phyloP scores from a whole-genome alignment of 2,113 vertebrate genomes.

The Pollachius pollachius region DNA sequence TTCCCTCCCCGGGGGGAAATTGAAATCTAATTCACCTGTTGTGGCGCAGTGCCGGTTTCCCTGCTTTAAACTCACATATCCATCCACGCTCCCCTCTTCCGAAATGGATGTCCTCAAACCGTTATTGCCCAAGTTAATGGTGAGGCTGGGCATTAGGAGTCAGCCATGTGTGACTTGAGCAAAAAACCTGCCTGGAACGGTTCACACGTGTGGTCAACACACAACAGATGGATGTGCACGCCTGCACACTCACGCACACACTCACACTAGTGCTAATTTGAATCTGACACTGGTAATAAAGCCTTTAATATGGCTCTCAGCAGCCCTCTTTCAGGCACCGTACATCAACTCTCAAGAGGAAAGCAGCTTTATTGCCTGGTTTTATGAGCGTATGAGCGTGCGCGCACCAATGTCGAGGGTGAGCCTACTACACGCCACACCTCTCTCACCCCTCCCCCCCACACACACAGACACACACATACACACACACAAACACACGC shows the following conservation, averaged over 20 bases:
- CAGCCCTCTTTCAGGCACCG: conserved; percentile 36
- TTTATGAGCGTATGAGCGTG: conserved; percentile 39
- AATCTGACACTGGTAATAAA: conserved; percentile 59
- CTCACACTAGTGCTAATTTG: conserved; percentile 48
- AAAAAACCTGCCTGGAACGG: conserved; percentile 10
- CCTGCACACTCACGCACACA: not conserved
- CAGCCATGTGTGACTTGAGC: conserved; percentile 5
- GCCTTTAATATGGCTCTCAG: conserved; percentile 51
- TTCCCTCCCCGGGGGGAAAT: not conserved
- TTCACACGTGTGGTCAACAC: not conserved
- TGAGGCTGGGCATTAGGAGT: not conserved
- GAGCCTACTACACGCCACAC: not conserved
- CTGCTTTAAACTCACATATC: not conserved
- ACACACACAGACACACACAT: too few species aligned
- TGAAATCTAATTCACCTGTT: not conserved
- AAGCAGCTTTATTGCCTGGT: conserved; percentile 50
- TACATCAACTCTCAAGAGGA: conserved; percentile 53
- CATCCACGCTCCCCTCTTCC: not conserved
- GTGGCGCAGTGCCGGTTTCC: not conserved
- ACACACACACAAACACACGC: not conserved
- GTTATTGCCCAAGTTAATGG: conserved; percentile 12
- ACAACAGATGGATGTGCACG: not conserved
- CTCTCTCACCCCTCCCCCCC: not conserved
- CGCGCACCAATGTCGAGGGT: conserved; percentile 29
- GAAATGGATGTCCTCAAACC: conserved; percentile 4